Percentiles rank a stretch among this genome's conserved stretches.
Conservation (phyloP, 1,140 invertebrate species). For the Heliconius congener region DNA sequence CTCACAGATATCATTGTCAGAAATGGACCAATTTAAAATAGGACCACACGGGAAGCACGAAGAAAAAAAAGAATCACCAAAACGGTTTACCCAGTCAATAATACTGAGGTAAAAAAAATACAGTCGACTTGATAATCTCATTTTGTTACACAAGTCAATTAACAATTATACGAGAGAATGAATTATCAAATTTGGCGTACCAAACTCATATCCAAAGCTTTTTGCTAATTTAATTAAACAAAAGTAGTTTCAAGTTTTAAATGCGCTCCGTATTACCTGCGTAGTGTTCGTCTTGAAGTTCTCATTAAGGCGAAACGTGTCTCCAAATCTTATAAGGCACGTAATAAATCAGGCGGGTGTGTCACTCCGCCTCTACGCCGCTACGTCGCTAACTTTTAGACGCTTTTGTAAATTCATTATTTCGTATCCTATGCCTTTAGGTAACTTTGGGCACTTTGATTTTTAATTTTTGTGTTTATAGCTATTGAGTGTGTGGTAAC, state of each 20-base stretch:
- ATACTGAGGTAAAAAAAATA: too few relatives aligned
- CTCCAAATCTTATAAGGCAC: constrained; percentile 24
- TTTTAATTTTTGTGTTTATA: neutral
- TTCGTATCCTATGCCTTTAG: neutral
- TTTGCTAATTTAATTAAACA: constrained; percentile 7
- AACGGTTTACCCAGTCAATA: too few relatives aligned
- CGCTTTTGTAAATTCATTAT: constrained; percentile 27
- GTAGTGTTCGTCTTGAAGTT: neutral
- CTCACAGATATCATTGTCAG: too few relatives aligned
- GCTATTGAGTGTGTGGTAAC: too few relatives aligned
- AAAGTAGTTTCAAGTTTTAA: constrained; percentile 9
- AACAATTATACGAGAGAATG: neutral
- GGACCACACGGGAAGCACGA: too few relatives aligned
- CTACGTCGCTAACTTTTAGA: constrained; percentile 24
- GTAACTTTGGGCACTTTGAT: neutral
- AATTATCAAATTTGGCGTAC: neutral
- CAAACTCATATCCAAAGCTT: neutral
- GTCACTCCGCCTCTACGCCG: constrained; percentile 1
- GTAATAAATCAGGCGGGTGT: constrained; percentile 30
- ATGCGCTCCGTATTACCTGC: neutral
- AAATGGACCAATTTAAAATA: too few relatives aligned
- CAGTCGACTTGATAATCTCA: too few relatives aligned
- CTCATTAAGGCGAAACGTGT: constrained; percentile 22
- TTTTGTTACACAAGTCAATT: too few relatives aligned
- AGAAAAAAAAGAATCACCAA: too few relatives aligned